Percentiles rank a stretch among this genome's conserved stretches.
These are phyloP conservation scores for Agrochola lota DNA, from an alignment of 2,888 invertebrate species.

Conservation along the genomic window DNA sequence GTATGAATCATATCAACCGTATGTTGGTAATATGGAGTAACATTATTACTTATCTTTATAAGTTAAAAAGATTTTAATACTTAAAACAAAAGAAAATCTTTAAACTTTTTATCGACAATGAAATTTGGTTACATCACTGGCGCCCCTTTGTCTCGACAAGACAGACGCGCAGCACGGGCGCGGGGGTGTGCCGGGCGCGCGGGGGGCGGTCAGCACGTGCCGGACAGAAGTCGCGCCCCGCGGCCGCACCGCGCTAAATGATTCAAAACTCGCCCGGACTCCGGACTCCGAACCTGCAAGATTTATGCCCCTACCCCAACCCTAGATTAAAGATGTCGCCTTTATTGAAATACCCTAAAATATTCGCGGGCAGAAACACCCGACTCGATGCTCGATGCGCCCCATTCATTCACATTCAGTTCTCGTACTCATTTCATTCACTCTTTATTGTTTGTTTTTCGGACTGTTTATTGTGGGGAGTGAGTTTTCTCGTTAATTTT, in stretches of 20 bases:
- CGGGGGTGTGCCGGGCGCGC: conserved; percentile 66
- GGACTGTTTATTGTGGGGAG: conserved; percentile 78
- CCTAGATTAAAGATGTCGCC: conserved; percentile 90
- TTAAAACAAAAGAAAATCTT: conserved; percentile 14
- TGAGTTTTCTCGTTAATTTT: conserved; percentile 74
- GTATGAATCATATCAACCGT: neutral
- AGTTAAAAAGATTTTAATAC: neutral
- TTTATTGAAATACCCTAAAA: conserved; percentile 89
- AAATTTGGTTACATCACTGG: conserved; percentile 74
- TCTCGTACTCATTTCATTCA: conserved; percentile 84
- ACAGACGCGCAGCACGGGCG: conserved; percentile 85
- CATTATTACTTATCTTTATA: neutral
- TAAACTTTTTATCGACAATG: conserved; percentile 64
- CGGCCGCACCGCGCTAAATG: conserved; percentile 88
- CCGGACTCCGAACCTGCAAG: conserved; percentile 86
- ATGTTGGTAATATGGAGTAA: neutral
- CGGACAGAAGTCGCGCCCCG: conserved; percentile 89
- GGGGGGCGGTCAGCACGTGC: conserved; percentile 84
- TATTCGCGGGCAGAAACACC: conserved; percentile 62
- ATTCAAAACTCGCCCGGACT: conserved; percentile 87
- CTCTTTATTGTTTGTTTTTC: conserved; percentile 85
- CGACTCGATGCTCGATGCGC: conserved; percentile 47
- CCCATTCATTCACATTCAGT: conserved; percentile 82
- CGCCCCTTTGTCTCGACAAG: conserved; percentile 90
- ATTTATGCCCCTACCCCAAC: conserved; percentile 90